Percentiles rank a stretch among this genome's conserved stretches.
phyloP scores from a whole-genome alignment of 2,113 vertebrate species.

The Aegypius monachus region DNA sequence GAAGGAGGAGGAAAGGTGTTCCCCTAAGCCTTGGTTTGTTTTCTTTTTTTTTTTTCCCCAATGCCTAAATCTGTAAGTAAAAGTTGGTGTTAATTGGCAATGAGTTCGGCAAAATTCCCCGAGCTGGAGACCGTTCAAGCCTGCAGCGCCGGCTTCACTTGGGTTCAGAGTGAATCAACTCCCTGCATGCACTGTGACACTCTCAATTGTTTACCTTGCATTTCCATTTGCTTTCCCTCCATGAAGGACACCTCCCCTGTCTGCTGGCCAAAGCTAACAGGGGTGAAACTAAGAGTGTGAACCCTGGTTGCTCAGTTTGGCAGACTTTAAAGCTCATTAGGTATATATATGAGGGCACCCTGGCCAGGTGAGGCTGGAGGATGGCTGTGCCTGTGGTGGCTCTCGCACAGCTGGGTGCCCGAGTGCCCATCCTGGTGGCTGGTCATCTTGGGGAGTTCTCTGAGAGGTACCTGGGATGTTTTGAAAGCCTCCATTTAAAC shows the following conservation, averaged over 20 bases:
- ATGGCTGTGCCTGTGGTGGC: fast-evolving
- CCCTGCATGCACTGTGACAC: neutral
- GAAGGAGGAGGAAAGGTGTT: neutral
- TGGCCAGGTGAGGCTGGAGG: neutral
- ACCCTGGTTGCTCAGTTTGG: neutral
- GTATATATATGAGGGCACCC: neutral
- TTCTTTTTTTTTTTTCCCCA: neutral
- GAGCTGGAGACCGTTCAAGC: neutral
- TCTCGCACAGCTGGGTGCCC: fast-evolving
- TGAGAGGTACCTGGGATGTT: neutral
- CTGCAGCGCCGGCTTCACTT: fast-evolving
- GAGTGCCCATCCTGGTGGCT: too few relatives aligned
- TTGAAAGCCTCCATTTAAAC: neutral
- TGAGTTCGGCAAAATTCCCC: neutral
- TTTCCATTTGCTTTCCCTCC: neutral
- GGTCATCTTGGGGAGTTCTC: neutral
- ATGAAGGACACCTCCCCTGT: fast-evolving
- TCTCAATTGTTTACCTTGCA: neutral
- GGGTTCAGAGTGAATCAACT: neutral
- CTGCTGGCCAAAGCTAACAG: neutral
- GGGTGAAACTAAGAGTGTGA: neutral
- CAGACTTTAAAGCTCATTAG: neutral
- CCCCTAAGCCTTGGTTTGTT: neutral
- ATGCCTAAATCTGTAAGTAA: neutral
- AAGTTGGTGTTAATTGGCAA: neutral